A percentile compares a stretch with the other conserved stretches of the same genome.
Evolutionary conservation across 2,113 vertebrate species (phyloP).

Genomic region (Ovis canadensis): DNA sequence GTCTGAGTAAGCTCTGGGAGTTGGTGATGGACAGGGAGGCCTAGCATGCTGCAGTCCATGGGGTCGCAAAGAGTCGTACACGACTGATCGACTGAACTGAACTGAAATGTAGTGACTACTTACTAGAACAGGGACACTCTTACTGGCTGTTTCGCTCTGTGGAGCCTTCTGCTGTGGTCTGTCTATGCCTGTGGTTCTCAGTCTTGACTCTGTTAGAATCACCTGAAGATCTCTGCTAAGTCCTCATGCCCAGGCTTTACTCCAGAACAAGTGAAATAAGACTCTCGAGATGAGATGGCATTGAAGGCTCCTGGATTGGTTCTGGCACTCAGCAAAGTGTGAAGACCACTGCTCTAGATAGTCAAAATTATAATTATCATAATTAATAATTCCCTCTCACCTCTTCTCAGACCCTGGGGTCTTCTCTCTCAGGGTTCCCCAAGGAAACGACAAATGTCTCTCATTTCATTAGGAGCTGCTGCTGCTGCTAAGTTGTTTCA

Average conservation of each 20-base stretch:
- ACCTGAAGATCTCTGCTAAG: not conserved
- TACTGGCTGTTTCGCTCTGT: not conserved
- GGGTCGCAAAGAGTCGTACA: not conserved
- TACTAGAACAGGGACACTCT: not conserved
- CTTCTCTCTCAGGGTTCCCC: not conserved
- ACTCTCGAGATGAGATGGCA: not conserved
- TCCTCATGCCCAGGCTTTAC: not conserved
- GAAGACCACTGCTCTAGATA: not conserved
- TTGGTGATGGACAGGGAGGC: not conserved
- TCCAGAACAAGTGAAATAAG: not conserved
- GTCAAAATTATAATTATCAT: not conserved
- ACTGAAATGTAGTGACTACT: not conserved
- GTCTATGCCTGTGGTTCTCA: not conserved
- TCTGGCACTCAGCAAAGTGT: not conserved
- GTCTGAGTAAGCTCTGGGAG: not conserved
- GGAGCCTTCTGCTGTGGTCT: not conserved
- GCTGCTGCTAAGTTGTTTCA: too few species aligned
- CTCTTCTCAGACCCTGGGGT: not conserved
- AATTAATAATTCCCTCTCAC: not conserved
- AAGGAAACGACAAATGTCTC: not conserved
- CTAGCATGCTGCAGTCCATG: not conserved
- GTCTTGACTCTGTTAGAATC: not conserved
- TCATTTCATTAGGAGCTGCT: not conserved
- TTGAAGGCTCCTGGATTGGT: not conserved
- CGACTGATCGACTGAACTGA: fast-evolving